phyloP scores from a whole-genome alignment of 2,797 vertebrate genomes.

The Remorina albescens region DNA sequence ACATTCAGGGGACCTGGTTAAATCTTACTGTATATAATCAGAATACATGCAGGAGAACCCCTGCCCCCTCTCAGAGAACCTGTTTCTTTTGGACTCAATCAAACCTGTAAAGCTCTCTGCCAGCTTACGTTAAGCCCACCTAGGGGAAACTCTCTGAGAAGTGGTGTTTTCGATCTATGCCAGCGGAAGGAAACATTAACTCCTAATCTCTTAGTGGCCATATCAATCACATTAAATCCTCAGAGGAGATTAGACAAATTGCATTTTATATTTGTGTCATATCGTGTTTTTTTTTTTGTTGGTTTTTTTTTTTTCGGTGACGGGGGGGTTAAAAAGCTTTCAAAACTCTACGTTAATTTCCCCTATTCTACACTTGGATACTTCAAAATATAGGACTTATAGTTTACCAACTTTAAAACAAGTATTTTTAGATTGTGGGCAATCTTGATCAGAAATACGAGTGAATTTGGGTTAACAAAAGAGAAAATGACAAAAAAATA shows the following conservation, averaged over 20 bases:
- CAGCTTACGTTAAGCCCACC: constrained; percentile 76
- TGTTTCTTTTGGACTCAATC: constrained; percentile 57
- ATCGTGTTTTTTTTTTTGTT: no score
- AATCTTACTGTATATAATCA: constrained; percentile 52
- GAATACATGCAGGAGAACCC: constrained; percentile 59
- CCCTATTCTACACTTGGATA: no score
- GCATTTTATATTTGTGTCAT: constrained; percentile 70
- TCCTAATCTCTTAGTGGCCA: constrained; percentile 72
- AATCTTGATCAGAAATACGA: neutral
- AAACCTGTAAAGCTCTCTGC: constrained; percentile 61
- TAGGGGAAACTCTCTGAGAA: constrained; percentile 69
- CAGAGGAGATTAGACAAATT: constrained; percentile 78
- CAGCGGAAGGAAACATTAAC: constrained; percentile 64
- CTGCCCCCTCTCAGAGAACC: constrained; percentile 41
- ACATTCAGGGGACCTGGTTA: constrained; percentile 57
- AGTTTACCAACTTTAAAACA: no score
- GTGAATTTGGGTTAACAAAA: neutral
- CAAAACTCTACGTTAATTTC: no score
- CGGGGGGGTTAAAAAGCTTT: no score
- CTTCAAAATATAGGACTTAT: no score
- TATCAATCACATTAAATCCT: constrained; percentile 78
- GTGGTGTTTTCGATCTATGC: constrained; percentile 59
- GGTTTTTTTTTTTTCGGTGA: no score
- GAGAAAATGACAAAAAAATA: neutral
- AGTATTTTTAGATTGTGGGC: no score